These are phyloP conservation scores for Agrotis exclamationis DNA, from an alignment of 2,888 invertebrate genomes.

Conservation along the genomic window DNA sequence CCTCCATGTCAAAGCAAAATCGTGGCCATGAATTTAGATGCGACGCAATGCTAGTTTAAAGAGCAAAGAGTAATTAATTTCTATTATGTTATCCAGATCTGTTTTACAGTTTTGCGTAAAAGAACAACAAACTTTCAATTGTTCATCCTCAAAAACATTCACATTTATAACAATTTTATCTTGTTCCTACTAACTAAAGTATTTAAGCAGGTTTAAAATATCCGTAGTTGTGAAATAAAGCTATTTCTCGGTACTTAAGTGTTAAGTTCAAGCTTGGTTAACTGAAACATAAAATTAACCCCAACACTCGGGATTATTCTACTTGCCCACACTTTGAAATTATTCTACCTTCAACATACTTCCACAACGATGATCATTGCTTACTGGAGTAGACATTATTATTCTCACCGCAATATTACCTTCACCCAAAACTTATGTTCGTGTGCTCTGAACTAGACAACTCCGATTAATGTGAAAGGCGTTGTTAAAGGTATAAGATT, in stretches of 20 bases:
- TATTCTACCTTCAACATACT: not conserved
- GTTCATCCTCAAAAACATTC: no score
- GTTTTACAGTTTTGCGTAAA: no score
- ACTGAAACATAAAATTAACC: slow-evolving; percentile 1
- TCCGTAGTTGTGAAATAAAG: no score
- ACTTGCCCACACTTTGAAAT: not conserved
- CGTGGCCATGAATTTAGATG: no score
- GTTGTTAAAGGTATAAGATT: not conserved
- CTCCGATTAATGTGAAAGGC: not conserved
- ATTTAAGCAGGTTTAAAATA: no score
- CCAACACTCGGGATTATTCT: not conserved
- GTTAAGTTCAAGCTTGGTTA: not conserved
- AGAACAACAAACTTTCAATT: no score
- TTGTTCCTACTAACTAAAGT: no score
- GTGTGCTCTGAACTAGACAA: not conserved
- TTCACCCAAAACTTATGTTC: not conserved
- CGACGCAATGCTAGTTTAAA: no score
- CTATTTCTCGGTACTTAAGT: not conserved
- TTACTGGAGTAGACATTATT: slow-evolving; percentile 4
- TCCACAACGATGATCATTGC: slow-evolving; percentile 16
- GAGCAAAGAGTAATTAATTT: no score
- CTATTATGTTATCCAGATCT: no score
- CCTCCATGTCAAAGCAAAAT: no score
- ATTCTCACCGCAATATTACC: not conserved
- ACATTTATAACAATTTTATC: no score